Conservation (phyloP, 1,140 invertebrate genomes). For the Phymastichus coffea region DNA sequence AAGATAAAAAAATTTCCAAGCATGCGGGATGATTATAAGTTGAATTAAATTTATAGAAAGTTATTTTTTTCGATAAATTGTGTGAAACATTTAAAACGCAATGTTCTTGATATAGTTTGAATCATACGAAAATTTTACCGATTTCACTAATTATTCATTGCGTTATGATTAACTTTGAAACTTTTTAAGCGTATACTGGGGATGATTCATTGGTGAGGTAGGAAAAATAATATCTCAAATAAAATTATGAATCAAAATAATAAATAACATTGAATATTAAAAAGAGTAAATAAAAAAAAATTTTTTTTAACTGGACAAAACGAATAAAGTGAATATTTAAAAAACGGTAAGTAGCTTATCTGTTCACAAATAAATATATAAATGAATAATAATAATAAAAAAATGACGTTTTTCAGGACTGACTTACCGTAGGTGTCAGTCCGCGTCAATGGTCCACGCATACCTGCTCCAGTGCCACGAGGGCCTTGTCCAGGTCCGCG, state of each 20-base stretch:
- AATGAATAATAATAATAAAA: not conserved
- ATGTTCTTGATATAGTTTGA: too few species aligned
- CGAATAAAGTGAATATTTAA: too few species aligned
- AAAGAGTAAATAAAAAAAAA: not conserved
- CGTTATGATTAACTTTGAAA: too few species aligned
- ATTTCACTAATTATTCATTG: not conserved
- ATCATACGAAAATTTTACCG: not conserved
- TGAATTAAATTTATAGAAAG: conserved; percentile 18
- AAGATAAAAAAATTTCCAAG: conserved; percentile 51
- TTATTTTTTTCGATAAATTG: not conserved
- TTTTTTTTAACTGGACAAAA: too few species aligned
- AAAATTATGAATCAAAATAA: not conserved
- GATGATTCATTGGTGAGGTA: not conserved
- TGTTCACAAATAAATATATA: too few species aligned
- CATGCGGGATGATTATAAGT: conserved; percentile 48
- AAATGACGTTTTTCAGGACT: not conserved
- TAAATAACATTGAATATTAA: not conserved
- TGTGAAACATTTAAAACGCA: too few species aligned
- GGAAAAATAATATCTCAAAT: not conserved
- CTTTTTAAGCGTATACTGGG: too few species aligned
- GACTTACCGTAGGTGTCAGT: conserved; percentile 82
- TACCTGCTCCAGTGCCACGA: conserved; percentile 55
- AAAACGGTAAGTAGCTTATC: too few species aligned
- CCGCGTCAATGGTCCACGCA: conserved; percentile 77
- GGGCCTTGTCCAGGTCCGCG: conserved; percentile 65